These are phyloP conservation scores for Paradoxurus hermaphroditus DNA, from an alignment of 2,113 vertebrate genomes.

Conservation along the genomic window DNA sequence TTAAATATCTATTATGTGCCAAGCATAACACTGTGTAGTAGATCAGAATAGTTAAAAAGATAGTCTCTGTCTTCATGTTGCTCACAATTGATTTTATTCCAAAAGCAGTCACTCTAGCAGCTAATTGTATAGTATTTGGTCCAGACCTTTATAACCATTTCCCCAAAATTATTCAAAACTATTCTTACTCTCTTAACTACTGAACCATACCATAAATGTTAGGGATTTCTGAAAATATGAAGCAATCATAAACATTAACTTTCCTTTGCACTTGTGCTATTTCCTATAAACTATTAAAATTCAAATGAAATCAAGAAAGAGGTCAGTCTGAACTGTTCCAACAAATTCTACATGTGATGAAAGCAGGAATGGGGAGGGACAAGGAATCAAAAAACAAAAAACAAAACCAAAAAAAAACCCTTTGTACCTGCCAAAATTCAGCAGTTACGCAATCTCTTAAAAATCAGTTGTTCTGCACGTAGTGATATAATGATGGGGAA, in stretches of 20 bases:
- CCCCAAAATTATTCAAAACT: conserved; percentile 37
- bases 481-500: conserved; percentile 82
- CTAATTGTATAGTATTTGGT: conserved; percentile 25
- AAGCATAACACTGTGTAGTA: not conserved
- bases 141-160: conserved; percentile 22
- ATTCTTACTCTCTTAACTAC: conserved; percentile 50
- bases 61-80: not conserved
- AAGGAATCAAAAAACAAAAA: conserved; percentile 46
- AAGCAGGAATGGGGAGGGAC: conserved; percentile 68
- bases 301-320: conserved; percentile 52
- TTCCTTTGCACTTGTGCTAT: conserved; percentile 32
- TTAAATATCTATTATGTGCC: not conserved
- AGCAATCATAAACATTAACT: conserved; percentile 48
- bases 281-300: conserved; percentile 64
- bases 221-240: conserved; percentile 51
- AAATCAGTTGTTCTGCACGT: conserved; percentile 85
- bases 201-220: conserved; percentile 30
- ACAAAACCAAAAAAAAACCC: conserved; percentile 62
- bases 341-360: conserved; percentile 70
- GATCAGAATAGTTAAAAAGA: conserved; percentile 7
- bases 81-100: conserved; percentile 38
- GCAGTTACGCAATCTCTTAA: conserved; percentile 76
- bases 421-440: conserved; percentile 79
- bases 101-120: conserved; percentile 30
- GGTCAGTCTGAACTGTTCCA: conserved; percentile 67